Evolutionary conservation across 1,140 invertebrate species (phyloP).

Genomic region (Drosophila serrata): DNA sequence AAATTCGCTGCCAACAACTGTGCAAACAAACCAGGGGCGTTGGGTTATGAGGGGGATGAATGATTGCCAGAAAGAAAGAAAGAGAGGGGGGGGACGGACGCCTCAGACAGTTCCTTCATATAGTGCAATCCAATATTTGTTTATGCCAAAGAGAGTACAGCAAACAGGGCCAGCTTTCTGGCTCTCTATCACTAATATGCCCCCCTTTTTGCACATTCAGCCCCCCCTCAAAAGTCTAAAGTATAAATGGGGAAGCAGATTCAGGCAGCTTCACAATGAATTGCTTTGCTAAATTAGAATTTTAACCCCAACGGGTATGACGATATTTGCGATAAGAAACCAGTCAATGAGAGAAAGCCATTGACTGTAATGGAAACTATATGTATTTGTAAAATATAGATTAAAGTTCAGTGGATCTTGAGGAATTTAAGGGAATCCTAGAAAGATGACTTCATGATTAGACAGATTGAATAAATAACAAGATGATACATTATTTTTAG

Average conservation of each 20-base stretch:
- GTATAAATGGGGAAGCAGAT: conserved; percentile 31
- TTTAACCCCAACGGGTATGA: conserved; percentile 10
- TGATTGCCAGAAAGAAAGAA: conserved; percentile 4
- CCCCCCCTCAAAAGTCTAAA: not conserved
- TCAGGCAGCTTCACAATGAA: conserved; percentile 32
- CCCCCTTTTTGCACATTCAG: not conserved
- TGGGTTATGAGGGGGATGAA: not conserved
- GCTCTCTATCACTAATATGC: conserved; percentile 8
- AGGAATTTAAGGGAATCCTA: not conserved
- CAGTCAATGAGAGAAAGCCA: not conserved
- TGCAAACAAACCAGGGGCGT: conserved; percentile 65
- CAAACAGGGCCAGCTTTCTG: conserved; percentile 54
- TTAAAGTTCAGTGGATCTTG: not conserved
- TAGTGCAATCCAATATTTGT: conserved; percentile 65
- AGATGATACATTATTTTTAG: not conserved
- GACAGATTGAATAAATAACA: not conserved
- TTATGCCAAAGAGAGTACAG: conserved; percentile 62
- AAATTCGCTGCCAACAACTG: conserved; percentile 76
- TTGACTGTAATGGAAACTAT: not conserved
- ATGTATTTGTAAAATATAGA: not conserved
- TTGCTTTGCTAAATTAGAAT: conserved; percentile 46
- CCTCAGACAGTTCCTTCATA: not conserved
- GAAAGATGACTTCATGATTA: not conserved
- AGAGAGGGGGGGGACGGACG: not conserved
- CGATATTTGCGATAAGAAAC: not conserved